Evolutionary conservation across 2,797 vertebrate species (phyloP).

Genomic region (Cyclopterus lumpus): DNA sequence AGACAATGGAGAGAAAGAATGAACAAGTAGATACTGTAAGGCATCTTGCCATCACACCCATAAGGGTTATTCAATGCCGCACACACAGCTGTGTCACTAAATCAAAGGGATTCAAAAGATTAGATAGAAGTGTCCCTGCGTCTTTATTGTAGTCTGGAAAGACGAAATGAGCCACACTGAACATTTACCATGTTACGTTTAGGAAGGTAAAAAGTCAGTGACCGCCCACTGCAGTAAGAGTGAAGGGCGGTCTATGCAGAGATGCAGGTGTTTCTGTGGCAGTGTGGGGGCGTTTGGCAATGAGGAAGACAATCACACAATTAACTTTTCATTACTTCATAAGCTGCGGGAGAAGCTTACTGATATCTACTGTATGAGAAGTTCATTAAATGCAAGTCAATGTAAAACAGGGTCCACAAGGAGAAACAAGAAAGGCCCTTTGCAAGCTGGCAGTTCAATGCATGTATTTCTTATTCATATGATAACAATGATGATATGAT

Average conservation of each 20-base stretch:
- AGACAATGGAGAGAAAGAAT: constrained; percentile 30
- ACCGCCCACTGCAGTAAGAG: constrained; percentile 37
- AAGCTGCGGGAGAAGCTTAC: constrained; percentile 64
- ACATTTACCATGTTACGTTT: constrained; percentile 30
- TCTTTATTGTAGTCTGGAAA: constrained; percentile 49
- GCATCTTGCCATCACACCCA: constrained; percentile 31
- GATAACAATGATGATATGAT: too few species aligned
- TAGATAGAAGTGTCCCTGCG: constrained; percentile 28
- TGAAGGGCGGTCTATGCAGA: constrained; percentile 45
- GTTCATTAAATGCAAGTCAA: constrained; percentile 71
- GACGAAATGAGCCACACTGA: constrained; percentile 48
- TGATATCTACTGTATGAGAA: constrained; percentile 64
- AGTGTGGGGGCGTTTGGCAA: constrained; percentile 58
- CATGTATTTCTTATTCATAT: constrained; percentile 1
- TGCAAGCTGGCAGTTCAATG: constrained; percentile 37
- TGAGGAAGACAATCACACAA: constrained; percentile 70
- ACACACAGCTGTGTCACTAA: constrained; percentile 27
- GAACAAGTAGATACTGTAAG: constrained; percentile 16
- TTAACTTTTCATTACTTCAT: constrained; percentile 80
- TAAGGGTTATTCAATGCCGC: constrained; percentile 33
- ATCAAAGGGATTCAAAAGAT: constrained; percentile 51
- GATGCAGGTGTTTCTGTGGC: constrained; percentile 53
- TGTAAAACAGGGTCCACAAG: constrained; percentile 27
- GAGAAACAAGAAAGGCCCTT: constrained; percentile 21
- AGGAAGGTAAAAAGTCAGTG: constrained; percentile 30